Conservation (phyloP, 2,797 vertebrate species). For the Danio albolineatus region DNA sequence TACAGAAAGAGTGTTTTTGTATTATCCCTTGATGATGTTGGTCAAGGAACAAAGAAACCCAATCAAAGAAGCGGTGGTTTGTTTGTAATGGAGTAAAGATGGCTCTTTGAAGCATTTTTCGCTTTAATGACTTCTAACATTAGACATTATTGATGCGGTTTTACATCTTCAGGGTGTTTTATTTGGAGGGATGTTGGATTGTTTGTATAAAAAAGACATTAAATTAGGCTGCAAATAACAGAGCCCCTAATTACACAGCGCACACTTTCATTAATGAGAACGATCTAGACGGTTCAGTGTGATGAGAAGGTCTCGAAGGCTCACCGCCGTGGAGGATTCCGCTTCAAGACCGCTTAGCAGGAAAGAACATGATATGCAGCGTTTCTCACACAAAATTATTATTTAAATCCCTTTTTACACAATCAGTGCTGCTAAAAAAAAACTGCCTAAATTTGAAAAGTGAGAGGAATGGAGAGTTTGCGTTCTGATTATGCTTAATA, state of each 20-base stretch:
- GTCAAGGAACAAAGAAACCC: constrained; percentile 1
- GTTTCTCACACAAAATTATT: constrained; percentile 69
- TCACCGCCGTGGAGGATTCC: constrained; percentile 20
- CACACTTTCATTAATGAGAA: constrained; percentile 35
- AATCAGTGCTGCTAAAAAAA: constrained; percentile 52
- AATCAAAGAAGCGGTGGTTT: not conserved
- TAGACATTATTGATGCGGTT: constrained; percentile 4
- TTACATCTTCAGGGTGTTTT: constrained; percentile 39
- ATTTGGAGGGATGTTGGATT: constrained; percentile 37
- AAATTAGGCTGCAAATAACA: constrained; percentile 42
- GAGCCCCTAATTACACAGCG: constrained; percentile 35
- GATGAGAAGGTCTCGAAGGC: constrained; percentile 40
- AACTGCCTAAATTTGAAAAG: constrained; percentile 73
- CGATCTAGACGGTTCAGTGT: constrained; percentile 10
- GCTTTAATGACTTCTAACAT: constrained; percentile 1
- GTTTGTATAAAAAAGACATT: constrained; percentile 32
- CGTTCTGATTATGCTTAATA: too few species aligned
- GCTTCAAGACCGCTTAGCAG: constrained; percentile 67
- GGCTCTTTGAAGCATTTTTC: not conserved
- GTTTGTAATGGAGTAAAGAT: constrained; percentile 1
- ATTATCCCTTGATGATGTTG: constrained; percentile 4
- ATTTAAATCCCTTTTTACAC: constrained; percentile 77
- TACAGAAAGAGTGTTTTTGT: not conserved
- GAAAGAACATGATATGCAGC: constrained; percentile 70
- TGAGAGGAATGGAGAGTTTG: constrained; percentile 63